Evolutionary conservation across 1,140 invertebrate genomes (phyloP), one percentile per base, ranked within the genome.

Genomic region (Maconellicoccus hirsutus): DNA sequence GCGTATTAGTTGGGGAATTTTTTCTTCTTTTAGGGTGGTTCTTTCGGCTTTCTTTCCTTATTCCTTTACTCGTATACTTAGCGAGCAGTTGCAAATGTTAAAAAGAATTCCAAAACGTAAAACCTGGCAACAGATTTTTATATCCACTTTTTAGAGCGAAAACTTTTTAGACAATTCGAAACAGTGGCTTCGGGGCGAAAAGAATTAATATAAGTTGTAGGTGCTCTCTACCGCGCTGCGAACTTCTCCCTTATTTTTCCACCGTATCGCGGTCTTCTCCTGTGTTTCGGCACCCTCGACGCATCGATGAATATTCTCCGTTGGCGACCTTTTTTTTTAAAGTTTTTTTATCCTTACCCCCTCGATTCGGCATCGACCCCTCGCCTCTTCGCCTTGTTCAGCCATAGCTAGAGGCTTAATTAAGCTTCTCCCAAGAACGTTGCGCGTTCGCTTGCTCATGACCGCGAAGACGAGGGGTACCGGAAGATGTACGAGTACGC

Each of bases 1-100:
- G 42, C 42, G 42, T 52, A 19, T 52, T 52, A 52, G 42, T 52
- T 52, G 42, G 42, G 42, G 42, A 52, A 52, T 52, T 52, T 52
- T 19, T n/a, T n/a, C n/a, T n/a, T n/a, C n/a, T n/a, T n/a, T 52
- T 52, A 52, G 42, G 42, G 42, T 52, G 42, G 42, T 6, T 19
- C 12, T 33, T 33, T 33, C 29, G 3, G 29, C 29, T 33, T 33
- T 33, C 12, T 33, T 33, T 33, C 29, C 29, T 33, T n/a, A n/a
- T 33, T 33, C 29, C 29, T 33, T 33, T 33, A 33, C 12, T 33
- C 29, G 29, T 33, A 33, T 33, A 33, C n/a, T n/a, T 33, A 33
- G 4, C 12, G 3, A 33, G 29, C 29, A 33, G 29, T 12, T 12
- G 3, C 29, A 12, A 33, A 33, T 33, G 29, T 33, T 33, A 33